Percentiles rank a stretch among this genome's conserved stretches.
Evolutionary conservation across 2,797 vertebrate species (phyloP).

Genomic region (Lacerta viridis): DNA sequence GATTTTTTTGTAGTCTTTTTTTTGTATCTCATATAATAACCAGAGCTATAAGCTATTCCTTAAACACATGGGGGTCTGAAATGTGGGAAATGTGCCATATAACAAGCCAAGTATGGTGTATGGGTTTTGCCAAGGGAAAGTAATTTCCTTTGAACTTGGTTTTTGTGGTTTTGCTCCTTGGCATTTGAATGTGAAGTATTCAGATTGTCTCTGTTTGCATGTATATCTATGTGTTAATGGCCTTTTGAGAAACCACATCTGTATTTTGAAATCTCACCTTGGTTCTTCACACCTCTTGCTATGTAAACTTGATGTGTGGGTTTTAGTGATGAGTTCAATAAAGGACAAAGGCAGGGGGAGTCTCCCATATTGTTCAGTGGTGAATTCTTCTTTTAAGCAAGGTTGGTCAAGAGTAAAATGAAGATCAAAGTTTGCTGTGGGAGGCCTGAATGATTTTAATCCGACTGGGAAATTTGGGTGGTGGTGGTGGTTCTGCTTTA

Average conservation of each 20-base stretch:
- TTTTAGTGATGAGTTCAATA: neutral
- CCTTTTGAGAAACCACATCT: neutral
- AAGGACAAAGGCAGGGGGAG: neutral
- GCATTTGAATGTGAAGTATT: neutral
- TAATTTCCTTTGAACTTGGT: constrained; percentile 5
- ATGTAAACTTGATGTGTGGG: neutral
- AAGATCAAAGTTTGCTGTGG: neutral
- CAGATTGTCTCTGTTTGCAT: neutral
- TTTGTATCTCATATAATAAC: too few relatives aligned
- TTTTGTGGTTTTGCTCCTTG: neutral
- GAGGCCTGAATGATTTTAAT: neutral
- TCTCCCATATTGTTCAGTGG: too few relatives aligned
- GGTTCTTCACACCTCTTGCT: neutral
- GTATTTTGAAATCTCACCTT: neutral
- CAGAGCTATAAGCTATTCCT: neutral
- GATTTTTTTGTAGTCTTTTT: too few relatives aligned
- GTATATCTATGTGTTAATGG: neutral
- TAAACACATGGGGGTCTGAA: neutral
- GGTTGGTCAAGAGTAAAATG: neutral
- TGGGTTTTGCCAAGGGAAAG: neutral
- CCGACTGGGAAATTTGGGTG: neutral
- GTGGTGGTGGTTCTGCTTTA: neutral
- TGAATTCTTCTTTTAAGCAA: neutral
- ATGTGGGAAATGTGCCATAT: neutral
- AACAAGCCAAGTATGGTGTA: too few relatives aligned